Base-by-base conservation (phyloP, 2,888 invertebrate species). In the Harpalus rubripes region DNA sequence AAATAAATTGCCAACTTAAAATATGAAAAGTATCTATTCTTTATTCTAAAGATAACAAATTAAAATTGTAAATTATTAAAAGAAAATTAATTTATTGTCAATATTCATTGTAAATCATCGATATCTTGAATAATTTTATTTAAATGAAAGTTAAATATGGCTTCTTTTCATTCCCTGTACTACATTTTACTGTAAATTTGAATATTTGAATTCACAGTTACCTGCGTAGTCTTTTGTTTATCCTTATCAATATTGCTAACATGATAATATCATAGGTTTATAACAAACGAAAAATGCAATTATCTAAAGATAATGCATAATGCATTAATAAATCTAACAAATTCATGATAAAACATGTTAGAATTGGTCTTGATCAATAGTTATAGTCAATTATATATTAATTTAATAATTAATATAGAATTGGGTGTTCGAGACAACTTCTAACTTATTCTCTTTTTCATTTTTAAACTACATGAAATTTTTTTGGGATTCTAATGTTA, bases 341-440 rank as follows among this genome's bases (percentile, higher is more conserved):
- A 78, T 84, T 78, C 16, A 84, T 63, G 84, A 84, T 84, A 84
- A 84, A 76, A 18, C 44, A 65, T 78, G 84, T 84, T 84, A 84
- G 84, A 84, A 84, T 78, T 84, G 74, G 84, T 84, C 84, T 84
- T 78, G 84, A 84, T 78, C 84, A 84, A 78, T 80, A 80, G 63
- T 44, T 76, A 74, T 61, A 76, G 59, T 76, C 61, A 76, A 76
- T 84, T 78, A 32, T 78, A 72, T 74, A 76, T 65, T 78, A 84
- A 63, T 84, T 83, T n/a, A 76, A 8, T 76, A 76, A 84, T 84
- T 84, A 78, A 78, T 76, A 52, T 26, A 56, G 32, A 84, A 84
- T 84, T 76, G 41, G n/a, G 22, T 84, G 84, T 84, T 84, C 84
- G 84, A 84, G 84, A 84, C 84, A 76, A 58, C 84, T 84, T 84